A percentile compares a stretch with the other conserved stretches of the same genome.
These are phyloP conservation scores for Congeria kusceri DNA, from an alignment of 2,888 invertebrate species.

Conservation along the genomic window DNA sequence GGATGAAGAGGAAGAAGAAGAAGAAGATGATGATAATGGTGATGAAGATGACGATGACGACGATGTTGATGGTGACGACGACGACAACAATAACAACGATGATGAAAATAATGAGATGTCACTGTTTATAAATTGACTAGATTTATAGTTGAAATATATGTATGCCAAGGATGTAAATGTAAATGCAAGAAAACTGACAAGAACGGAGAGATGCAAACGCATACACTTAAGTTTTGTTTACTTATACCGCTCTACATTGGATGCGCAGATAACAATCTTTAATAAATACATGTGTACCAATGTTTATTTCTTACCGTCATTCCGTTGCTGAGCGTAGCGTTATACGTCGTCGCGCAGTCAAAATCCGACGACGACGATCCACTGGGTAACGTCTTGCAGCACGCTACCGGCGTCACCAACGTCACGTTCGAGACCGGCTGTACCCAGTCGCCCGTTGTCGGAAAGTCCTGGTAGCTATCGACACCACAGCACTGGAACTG, in stretches of 20 bases:
- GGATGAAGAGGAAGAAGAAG: too few relatives aligned
- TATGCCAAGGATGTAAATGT: too few relatives aligned
- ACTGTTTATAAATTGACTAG: too few relatives aligned
- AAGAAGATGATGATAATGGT: too few relatives aligned
- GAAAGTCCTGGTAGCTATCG: conserved; percentile 58
- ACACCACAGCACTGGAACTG: conserved; percentile 64
- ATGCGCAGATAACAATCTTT: too few relatives aligned
- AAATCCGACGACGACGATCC: neutral
- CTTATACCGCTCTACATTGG: too few relatives aligned
- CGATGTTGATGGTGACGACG: too few relatives aligned
- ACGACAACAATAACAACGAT: too few relatives aligned
- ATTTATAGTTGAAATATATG: too few relatives aligned
- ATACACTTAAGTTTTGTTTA: neutral
- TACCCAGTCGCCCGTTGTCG: conserved; percentile 15
- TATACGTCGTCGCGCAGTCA: neutral
- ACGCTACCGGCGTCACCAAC: conserved; percentile 50
- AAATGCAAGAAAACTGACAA: neutral
- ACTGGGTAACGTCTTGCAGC: conserved; percentile 50
- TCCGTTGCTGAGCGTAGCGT: neutral
- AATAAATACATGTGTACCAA: too few relatives aligned
- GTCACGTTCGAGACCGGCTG: neutral
- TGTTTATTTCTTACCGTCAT: neutral
- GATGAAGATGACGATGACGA: too few relatives aligned
- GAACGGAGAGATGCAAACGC: neutral
- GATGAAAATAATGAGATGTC: too few relatives aligned